Percentiles rank a stretch among this genome's conserved stretches.
These are phyloP conservation scores for Tenrec ecaudatus DNA, from an alignment of 2,113 vertebrate species.

Conservation along the genomic window DNA sequence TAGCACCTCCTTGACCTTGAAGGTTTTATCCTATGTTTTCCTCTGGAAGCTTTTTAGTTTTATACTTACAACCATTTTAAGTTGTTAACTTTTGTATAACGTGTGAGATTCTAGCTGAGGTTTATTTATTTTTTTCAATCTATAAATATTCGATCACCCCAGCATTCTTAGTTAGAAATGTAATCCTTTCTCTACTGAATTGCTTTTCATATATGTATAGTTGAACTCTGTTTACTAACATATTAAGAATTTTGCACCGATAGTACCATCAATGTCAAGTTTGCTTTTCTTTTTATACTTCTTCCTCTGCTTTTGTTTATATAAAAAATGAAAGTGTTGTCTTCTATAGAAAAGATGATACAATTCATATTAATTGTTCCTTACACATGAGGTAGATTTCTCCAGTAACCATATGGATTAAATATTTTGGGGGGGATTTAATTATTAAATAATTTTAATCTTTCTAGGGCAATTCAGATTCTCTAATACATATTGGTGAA, in stretches of 20 bases:
- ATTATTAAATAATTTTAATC: neutral
- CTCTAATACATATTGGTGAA: constrained; percentile 2
- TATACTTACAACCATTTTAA: neutral
- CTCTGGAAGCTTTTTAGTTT: neutral
- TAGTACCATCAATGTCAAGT: neutral
- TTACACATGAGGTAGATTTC: neutral
- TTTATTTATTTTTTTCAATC: neutral
- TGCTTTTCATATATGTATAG: neutral
- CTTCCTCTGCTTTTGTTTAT: neutral
- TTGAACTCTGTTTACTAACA: neutral
- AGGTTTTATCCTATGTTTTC: neutral
- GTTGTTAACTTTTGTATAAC: neutral
- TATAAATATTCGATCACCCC: neutral
- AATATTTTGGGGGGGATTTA: neutral
- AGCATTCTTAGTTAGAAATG: neutral
- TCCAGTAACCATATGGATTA: neutral
- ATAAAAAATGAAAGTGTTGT: neutral
- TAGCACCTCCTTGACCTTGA: neutral
- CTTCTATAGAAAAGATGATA: neutral
- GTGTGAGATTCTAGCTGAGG: neutral
- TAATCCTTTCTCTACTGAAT: neutral
- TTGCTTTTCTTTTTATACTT: neutral
- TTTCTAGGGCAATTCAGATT: neutral
- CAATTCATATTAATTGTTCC: neutral
- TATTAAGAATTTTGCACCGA: neutral